These are phyloP conservation scores for Lepus timidus DNA, from an alignment of 2,113 vertebrate genomes.

Conservation along the genomic window DNA sequence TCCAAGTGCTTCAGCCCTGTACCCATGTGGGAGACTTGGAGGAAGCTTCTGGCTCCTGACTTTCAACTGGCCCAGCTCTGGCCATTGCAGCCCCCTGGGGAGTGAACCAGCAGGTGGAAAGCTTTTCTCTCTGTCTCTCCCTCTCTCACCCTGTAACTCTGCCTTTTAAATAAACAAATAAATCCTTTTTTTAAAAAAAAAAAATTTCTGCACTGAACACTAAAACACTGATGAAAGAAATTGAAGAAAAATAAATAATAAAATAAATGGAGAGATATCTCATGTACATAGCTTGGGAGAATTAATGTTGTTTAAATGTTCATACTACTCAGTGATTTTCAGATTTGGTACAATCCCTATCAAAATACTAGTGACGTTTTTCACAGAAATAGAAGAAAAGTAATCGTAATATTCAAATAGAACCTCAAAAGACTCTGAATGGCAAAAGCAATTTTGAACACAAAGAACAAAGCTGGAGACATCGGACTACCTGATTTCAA, in stretches of 20 bases:
- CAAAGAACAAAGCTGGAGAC: not conserved
- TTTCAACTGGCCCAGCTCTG: too few relatives aligned
- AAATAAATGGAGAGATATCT: not conserved
- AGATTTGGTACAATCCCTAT: not conserved
- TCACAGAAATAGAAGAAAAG: not conserved
- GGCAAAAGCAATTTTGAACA: not conserved
- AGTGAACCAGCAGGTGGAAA: too few relatives aligned
- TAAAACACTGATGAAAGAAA: not conserved
- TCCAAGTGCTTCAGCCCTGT: too few relatives aligned
- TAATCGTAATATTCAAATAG: not conserved
- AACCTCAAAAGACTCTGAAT: not conserved
- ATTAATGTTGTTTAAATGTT: not conserved
- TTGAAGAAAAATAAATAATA: not conserved
- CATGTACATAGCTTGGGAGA: not conserved
- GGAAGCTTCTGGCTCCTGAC: too few relatives aligned
- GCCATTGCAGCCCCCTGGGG: too few relatives aligned
- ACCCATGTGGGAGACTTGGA: too few relatives aligned
- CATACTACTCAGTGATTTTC: not conserved
- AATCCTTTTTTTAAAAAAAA: too few relatives aligned
- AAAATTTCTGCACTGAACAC: not conserved
- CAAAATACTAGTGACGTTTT: not conserved
- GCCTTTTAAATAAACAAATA: too few relatives aligned
- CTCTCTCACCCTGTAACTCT: too few relatives aligned
- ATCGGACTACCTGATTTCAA: not conserved
- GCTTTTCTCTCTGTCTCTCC: too few relatives aligned